Percentiles rank a stretch among this genome's conserved stretches.
These are phyloP conservation scores for Crambe crambe DNA, from an alignment of 37 sponge, comb jelly and placozoan species.

Conservation along the genomic window DNA sequence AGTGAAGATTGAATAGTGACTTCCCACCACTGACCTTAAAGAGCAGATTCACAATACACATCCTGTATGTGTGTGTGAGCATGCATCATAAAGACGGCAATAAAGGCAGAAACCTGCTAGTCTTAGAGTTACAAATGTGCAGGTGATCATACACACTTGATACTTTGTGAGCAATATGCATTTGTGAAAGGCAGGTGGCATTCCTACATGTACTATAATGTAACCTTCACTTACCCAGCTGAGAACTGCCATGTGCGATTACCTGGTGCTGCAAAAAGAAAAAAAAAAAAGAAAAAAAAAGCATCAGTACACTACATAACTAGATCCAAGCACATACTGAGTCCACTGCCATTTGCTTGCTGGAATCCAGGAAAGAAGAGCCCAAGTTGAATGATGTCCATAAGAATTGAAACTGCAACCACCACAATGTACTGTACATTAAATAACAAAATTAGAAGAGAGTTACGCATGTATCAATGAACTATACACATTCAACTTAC, in stretches of 20 bases:
- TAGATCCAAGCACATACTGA: no score
- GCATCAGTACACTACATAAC: background rate
- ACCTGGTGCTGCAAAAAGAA: background rate
- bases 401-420: background rate
- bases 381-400: slow-evolving; percentile 42
- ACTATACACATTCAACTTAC: slow-evolving; percentile 6
- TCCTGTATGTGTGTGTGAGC: background rate
- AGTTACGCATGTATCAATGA: no score
- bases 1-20: no score
- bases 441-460: background rate
- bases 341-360: slow-evolving; percentile 20
- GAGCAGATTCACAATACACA: slow-evolving; percentile 38
- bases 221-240: slow-evolving; percentile 28
- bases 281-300: background rate
- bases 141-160: no score
- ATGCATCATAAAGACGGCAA: no score
- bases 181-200: no score
- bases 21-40: slow-evolving; percentile 6
- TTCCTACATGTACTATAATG: background rate
- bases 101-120: no score
- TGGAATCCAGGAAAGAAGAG: slow-evolving; percentile 16
- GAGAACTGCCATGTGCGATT: slow-evolving; percentile 49
- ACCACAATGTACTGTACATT: background rate
- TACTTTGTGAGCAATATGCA: no score
- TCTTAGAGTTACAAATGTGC: no score